Conservation (phyloP, 2,113 vertebrate genomes). For the Apodemus sylvaticus region DNA sequence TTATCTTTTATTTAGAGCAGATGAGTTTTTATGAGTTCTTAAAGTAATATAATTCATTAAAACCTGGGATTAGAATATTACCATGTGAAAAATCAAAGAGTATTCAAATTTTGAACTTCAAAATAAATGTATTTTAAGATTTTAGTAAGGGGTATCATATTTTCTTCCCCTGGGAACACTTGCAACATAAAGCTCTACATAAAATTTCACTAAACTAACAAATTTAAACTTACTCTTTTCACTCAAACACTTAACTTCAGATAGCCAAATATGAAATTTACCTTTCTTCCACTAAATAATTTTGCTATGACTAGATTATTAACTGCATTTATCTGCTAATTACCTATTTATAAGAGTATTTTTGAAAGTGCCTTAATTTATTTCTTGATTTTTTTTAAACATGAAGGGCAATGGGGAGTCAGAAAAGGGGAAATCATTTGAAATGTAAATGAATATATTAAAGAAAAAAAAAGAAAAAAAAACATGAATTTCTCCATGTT, state of each 20-base stretch:
- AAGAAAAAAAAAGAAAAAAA: no score
- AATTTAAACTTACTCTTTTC: background rate
- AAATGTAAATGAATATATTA: no score
- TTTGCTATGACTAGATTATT: slow-evolving; percentile 11
- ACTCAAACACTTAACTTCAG: background rate
- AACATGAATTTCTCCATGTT: background rate
- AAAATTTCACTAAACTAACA: slow-evolving; percentile 2
- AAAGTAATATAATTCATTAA: background rate
- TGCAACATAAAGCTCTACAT: background rate
- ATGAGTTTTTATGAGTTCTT: background rate
- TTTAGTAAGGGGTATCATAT: background rate
- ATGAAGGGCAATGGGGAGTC: no score
- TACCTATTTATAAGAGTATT: slow-evolving; percentile 51
- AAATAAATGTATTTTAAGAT: background rate
- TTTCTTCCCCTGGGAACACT: background rate
- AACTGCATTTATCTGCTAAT: slow-evolving; percentile 66
- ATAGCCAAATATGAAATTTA: background rate
- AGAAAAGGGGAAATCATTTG: no score
- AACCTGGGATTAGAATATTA: background rate
- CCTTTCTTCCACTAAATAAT: slow-evolving; percentile 34
- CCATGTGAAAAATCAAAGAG: background rate
- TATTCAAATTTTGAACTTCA: background rate
- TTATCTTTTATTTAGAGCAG: background rate
- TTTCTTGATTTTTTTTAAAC: slow-evolving; percentile 41
- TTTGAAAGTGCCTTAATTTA: background rate